These are phyloP conservation scores for Leucoraja ocellata DNA, from an alignment of 2,797 vertebrate species.

Conservation along the genomic window DNA sequence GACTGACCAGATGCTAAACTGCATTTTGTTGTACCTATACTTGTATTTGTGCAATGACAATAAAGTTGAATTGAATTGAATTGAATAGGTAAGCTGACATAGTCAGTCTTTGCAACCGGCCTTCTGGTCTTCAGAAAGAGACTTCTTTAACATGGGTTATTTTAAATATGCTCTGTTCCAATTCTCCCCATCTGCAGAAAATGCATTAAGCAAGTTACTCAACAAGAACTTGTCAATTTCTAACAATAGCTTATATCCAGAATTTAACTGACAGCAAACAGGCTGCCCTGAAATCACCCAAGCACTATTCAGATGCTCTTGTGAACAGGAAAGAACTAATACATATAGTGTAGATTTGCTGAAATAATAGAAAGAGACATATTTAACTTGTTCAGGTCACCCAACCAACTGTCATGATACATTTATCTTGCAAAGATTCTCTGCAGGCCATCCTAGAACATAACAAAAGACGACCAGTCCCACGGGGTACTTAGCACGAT, in stretches of 20 bases:
- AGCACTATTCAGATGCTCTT: neutral
- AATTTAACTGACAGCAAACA: neutral
- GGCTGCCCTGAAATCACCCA: neutral
- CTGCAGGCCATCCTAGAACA: too few species aligned
- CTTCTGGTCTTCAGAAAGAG: neutral
- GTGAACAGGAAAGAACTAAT: neutral
- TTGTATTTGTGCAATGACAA: too few species aligned
- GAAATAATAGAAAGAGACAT: neutral
- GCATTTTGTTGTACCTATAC: too few species aligned
- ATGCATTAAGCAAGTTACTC: neutral
- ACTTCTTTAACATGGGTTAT: neutral
- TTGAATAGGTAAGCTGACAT: too few species aligned
- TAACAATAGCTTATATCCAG: neutral
- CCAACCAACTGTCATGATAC: neutral
- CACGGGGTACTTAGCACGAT: too few species aligned
- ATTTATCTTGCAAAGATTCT: neutral
- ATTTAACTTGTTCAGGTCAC: neutral
- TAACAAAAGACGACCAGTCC: too few species aligned
- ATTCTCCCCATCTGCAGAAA: too few species aligned
- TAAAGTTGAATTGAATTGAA: too few species aligned
- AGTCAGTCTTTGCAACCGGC: neutral
- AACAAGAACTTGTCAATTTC: neutral
- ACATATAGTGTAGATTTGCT: neutral
- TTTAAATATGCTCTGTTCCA: neutral
- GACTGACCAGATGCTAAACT: too few species aligned